phyloP scores from a whole-genome alignment of 2,888 invertebrate species.

The Limnephilus rhombicus region DNA sequence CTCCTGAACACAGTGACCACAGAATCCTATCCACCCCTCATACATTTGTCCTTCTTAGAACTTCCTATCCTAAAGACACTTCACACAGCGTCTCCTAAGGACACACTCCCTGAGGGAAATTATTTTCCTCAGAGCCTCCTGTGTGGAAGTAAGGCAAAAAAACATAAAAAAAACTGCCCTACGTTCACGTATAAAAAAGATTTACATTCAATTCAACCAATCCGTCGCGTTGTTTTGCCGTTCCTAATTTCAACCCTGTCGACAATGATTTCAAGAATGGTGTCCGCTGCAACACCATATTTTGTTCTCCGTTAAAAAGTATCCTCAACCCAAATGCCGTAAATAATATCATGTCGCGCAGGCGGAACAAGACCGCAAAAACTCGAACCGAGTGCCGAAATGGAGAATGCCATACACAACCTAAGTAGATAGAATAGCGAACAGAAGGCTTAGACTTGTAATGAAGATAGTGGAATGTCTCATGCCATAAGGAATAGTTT shows the following conservation, averaged over 20 bases:
- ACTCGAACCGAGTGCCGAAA: neutral
- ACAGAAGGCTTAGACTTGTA: neutral
- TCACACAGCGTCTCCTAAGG: too few species aligned
- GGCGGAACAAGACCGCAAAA: neutral
- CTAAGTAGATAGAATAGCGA: neutral
- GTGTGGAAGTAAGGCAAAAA: too few species aligned
- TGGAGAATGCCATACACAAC: neutral
- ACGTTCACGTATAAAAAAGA: too few species aligned
- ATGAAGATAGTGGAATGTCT: neutral
- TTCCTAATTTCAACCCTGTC: neutral
- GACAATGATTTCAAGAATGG: conserved; percentile 16
- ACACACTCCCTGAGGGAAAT: too few species aligned
- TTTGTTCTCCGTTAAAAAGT: neutral
- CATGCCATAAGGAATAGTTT: neutral
- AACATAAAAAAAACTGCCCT: too few species aligned
- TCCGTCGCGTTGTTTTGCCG: neutral
- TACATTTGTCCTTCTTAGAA: too few species aligned
- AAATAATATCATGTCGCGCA: conserved; percentile 22
- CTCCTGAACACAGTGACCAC: too few species aligned
- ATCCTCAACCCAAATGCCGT: neutral
- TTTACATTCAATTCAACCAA: neutral
- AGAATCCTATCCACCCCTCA: too few species aligned
- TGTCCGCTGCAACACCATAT: neutral
- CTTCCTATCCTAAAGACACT: too few species aligned
- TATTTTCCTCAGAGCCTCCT: too few species aligned